A percentile compares a stretch with the other conserved stretches of the same genome.
Evolutionary conservation across 2,797 vertebrate species (phyloP).

Genomic region (Acestrorhynchus altus): DNA sequence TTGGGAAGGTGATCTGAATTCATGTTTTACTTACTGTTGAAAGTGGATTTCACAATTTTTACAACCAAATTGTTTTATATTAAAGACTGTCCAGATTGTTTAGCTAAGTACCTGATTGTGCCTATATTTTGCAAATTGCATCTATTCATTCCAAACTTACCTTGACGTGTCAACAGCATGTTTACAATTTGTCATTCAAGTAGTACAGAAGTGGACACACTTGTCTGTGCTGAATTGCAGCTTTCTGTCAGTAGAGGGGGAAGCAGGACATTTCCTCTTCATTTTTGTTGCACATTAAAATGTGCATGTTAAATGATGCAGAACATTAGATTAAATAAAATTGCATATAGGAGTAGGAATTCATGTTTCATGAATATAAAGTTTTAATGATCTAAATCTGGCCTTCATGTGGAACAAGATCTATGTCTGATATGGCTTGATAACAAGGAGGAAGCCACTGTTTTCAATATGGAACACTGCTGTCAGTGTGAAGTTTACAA

Average conservation of each 20-base stretch:
- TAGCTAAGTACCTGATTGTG: neutral
- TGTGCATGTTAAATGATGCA: too few relatives aligned
- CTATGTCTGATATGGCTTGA: too few relatives aligned
- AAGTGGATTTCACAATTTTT: neutral
- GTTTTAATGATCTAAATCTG: too few relatives aligned
- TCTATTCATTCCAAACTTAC: neutral
- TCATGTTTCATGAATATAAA: too few relatives aligned
- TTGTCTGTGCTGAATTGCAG: neutral
- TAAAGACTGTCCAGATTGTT: neutral
- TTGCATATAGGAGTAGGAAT: too few relatives aligned
- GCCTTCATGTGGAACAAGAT: too few relatives aligned
- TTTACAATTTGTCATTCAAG: neutral
- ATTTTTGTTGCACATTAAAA: too few relatives aligned
- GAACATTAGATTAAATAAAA: too few relatives aligned
- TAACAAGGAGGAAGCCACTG: too few relatives aligned
- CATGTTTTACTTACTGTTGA: neutral
- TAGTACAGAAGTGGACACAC: too few relatives aligned
- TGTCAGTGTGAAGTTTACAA: too few relatives aligned
- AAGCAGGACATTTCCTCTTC: constrained; percentile 27
- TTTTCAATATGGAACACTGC: too few relatives aligned
- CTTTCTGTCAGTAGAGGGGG: constrained; percentile 62
- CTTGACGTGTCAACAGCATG: neutral
- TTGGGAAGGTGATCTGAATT: neutral
- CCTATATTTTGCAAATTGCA: neutral
- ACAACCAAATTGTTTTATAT: neutral